Evolutionary conservation across 2,113 vertebrate genomes (phyloP).

Genomic region (Callopanchax toddi): DNA sequence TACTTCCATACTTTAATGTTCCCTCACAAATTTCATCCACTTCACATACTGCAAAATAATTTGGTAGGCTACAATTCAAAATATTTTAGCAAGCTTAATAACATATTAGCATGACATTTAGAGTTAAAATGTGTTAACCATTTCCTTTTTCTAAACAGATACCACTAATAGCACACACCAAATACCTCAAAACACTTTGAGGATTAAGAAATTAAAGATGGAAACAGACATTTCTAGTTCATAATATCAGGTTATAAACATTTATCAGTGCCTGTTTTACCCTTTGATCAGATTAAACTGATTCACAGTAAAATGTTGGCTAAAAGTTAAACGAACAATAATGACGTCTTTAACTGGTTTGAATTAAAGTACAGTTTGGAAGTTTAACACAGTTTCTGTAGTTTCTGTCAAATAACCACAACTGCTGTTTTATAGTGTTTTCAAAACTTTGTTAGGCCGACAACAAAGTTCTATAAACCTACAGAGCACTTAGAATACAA

Average conservation of each 20-base stretch:
- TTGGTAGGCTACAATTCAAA: no score
- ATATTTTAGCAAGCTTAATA: no score
- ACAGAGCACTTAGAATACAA: conserved; percentile 48
- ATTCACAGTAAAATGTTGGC: no score
- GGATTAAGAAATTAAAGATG: not conserved
- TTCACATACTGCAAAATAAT: no score
- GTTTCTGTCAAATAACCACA: conserved; percentile 9
- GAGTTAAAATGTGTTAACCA: no score
- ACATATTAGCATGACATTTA: no score
- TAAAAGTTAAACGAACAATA: not conserved
- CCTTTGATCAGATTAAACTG: not conserved
- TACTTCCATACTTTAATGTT: no score
- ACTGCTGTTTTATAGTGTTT: not conserved
- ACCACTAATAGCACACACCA: no score
- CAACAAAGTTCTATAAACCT: conserved; percentile 34
- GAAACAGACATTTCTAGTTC: not conserved
- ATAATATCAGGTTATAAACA: not conserved
- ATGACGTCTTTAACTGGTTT: not conserved
- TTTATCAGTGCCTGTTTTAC: no score
- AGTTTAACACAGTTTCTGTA: not conserved
- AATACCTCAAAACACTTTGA: not conserved
- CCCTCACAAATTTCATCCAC: no score
- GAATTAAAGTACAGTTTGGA: conserved; percentile 1
- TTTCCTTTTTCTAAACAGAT: no score
- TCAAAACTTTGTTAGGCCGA: conserved; percentile 7